These are phyloP conservation scores for Paradisaea rubra DNA, from an alignment of 2,113 vertebrate species.

Conservation along the genomic window DNA sequence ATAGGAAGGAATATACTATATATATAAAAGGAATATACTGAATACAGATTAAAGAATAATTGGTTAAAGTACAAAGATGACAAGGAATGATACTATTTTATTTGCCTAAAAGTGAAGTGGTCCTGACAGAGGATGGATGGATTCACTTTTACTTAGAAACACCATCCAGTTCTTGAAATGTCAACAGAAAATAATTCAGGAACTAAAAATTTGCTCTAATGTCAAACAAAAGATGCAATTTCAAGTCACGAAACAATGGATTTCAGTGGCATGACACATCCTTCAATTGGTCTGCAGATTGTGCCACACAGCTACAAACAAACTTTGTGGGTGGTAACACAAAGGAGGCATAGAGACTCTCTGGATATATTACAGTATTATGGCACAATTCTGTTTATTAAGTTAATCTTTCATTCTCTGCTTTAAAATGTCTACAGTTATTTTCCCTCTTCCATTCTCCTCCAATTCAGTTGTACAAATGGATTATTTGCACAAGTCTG, in stretches of 20 bases:
- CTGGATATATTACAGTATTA: constrained; percentile 25
- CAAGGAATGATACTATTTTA: neutral
- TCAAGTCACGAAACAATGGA: neutral
- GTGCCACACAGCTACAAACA: constrained; percentile 2
- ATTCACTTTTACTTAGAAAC: neutral
- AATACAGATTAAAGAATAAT: neutral
- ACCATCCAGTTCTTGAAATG: neutral
- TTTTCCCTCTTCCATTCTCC: neutral
- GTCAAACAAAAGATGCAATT: constrained; percentile 9
- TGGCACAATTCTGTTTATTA: neutral
- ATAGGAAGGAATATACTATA: no score
- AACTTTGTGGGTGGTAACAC: constrained; percentile 43
- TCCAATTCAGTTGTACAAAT: neutral
- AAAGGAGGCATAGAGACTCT: neutral
- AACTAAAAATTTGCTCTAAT: neutral
- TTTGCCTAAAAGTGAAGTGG: neutral
- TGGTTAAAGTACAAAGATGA: neutral
- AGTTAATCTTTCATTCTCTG: neutral
- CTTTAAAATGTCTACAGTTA: neutral
- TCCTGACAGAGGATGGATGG: neutral
- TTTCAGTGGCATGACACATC: constrained; percentile 10
- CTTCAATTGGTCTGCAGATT: constrained; percentile 5
- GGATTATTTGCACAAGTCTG: neutral
- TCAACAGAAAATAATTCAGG: neutral
- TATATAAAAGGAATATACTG: neutral